Base-by-base conservation (phyloP, 2,113 vertebrate genomes). In the Saccopteryx bilineata region DNA sequence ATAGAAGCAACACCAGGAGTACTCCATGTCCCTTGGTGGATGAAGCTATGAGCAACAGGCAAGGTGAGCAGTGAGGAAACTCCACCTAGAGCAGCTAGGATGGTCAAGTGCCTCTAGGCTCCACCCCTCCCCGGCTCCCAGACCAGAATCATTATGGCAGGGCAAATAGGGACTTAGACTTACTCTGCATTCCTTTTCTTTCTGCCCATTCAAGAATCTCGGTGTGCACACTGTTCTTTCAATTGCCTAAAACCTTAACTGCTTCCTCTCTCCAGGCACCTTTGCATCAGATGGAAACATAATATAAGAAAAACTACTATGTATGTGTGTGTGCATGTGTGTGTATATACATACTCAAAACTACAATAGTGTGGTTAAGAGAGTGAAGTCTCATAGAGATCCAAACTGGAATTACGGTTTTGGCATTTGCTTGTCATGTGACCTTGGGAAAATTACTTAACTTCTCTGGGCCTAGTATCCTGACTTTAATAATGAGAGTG, bases 401-500 rank as follows among this genome's bases (percentile, higher is more conserved):
- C 31, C 21, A 46, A 56, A 39, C 11, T 84, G 21, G 54, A 94
- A 48, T 71, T 69, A 74, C 4, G 26, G 13, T 46, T 94, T 94
- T 92, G 33, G 28, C 63, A 26, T 72, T 78, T 79, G 54, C 48
- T 81, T 65, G 7, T n/a, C 33, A 1, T 60, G 48, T 79, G 65
- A 89, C 24, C 19, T 69, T 75, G 11, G 19, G 52, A 46, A 93
- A 93, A 69, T 87, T 75, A 75, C 15, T 88, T 85, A 66, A 75
- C 11, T 54, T 88, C 28, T 72, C 63, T 83, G 50, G 23, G n/a
- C 60, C 26, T 48, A 50, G 12, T 28, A 17, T 94, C 48, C 26
- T 31, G 8, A 17, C n/a, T 88, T 83, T 71, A 50, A 83, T 76
- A 94, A 39, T 56, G 21, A 56, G 12, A 78, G 23, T 65, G 48